Conservation (phyloP, 2,888 invertebrate genomes). For the Papilio protenor region DNA sequence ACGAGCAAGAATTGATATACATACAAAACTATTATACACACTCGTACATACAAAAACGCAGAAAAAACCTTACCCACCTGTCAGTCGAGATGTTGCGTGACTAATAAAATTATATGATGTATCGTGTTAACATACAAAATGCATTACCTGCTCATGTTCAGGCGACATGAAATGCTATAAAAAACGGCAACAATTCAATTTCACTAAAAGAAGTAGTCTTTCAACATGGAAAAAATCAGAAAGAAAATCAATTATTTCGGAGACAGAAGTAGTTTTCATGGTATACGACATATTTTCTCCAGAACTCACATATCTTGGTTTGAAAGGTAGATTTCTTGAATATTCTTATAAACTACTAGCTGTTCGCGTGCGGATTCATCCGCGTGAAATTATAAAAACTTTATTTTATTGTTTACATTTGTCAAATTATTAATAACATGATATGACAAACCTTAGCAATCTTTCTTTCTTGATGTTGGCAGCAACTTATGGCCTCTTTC, state of each 20-base stretch:
- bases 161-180: constrained; percentile 9
- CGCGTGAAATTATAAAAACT: too few relatives aligned
- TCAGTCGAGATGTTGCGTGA: background rate
- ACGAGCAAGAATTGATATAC: background rate
- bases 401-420: too few relatives aligned
- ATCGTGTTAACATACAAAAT: constrained; percentile 31
- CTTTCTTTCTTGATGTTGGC: too few relatives aligned
- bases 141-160: constrained; percentile 28
- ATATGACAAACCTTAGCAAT: too few relatives aligned
- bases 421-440: too few relatives aligned
- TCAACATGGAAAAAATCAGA: constrained; percentile 47
- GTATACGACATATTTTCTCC: constrained; percentile 68
- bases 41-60: too few relatives aligned
- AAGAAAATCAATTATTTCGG: constrained; percentile 68
- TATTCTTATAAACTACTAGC: background rate
- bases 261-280: constrained; percentile 67
- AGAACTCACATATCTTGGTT: constrained; percentile 55
- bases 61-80: background rate
- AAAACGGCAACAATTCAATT: background rate
- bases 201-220: background rate
- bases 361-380: too few relatives aligned
- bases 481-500: too few relatives aligned
- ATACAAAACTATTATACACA: background rate
- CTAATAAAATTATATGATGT: constrained; percentile 5
- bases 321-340: constrained; percentile 61